Conservation (phyloP, 1,140 invertebrate species). For the Nylanderia fulva region DNA sequence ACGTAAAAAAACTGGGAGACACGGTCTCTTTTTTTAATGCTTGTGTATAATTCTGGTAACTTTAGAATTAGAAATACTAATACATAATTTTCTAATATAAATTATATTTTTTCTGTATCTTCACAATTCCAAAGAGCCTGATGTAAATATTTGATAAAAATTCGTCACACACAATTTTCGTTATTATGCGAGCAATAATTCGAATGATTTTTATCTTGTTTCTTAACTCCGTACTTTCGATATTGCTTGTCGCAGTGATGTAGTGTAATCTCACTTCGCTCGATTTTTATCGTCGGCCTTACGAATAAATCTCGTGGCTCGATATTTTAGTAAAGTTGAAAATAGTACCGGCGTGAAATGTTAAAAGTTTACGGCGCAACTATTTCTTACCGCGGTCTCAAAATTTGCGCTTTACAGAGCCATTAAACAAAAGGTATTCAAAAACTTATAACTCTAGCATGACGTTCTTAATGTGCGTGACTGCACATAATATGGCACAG, state of each 20-base stretch:
- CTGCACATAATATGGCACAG: background rate
- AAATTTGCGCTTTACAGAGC: conserved; percentile 32
- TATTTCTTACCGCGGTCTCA: conserved; percentile 11
- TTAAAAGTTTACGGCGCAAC: conserved; percentile 14
- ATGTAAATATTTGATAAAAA: no score
- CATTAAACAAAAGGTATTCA: conserved; percentile 18
- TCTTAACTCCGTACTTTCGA: background rate
- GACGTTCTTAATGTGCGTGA: background rate
- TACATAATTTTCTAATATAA: background rate
- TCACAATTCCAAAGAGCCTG: background rate
- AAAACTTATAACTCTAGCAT: conserved; percentile 27
- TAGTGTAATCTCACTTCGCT: conserved; percentile 25
- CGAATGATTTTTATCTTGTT: background rate
- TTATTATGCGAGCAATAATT: background rate
- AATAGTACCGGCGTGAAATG: conserved; percentile 16
- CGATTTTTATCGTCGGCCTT: background rate
- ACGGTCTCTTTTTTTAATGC: background rate
- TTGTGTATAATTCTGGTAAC: background rate
- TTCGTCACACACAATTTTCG: no score
- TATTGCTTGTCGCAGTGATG: conserved; percentile 16
- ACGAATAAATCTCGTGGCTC: conserved; percentile 21
- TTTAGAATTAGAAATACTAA: background rate
- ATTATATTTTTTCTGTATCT: background rate
- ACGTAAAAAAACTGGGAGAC: background rate
- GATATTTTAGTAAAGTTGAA: conserved; percentile 26